phyloP scores from a whole-genome alignment of 2,888 invertebrate genomes.

The Phaonia tiefii region DNA sequence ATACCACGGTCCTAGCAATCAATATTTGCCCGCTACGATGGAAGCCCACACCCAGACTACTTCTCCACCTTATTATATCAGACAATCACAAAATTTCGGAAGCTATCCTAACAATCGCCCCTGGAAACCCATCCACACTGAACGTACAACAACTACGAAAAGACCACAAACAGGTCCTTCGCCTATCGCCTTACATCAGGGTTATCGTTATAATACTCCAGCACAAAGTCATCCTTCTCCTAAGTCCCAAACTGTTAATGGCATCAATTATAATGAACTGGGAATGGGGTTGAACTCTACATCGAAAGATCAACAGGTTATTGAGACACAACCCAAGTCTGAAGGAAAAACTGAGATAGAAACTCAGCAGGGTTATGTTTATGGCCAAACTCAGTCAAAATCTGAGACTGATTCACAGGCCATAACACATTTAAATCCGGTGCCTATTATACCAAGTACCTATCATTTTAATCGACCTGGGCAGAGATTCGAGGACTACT shows the following conservation, averaged over 20 bases:
- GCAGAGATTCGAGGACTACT: background rate
- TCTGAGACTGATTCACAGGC: background rate
- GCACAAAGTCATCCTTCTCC: conserved; percentile 4
- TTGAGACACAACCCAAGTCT: background rate
- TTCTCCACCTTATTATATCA: background rate
- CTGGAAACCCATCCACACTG: conserved; percentile 9
- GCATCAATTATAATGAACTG: conserved; percentile 45
- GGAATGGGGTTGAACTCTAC: conserved; percentile 21
- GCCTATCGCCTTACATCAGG: conserved; percentile 38
- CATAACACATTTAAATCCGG: conserved; percentile 20
- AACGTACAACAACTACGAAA: background rate
- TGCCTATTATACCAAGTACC: background rate
- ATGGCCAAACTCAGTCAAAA: background rate
- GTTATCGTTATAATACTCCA: conserved; percentile 44
- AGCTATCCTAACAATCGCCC: background rate
- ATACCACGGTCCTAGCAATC: conserved; percentile 3
- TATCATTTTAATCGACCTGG: conserved; percentile 9
- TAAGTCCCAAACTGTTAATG: conserved; percentile 6
- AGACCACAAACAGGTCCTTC: background rate
- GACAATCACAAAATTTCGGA: background rate
- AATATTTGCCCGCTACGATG: conserved; percentile 18
- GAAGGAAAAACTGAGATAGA: conserved; percentile 25
- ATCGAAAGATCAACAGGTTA: background rate
- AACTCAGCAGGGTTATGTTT: conserved; percentile 26
- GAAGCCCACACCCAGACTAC: background rate